A percentile compares a stretch with the other conserved stretches of the same genome.
phyloP scores from a whole-genome alignment of 2,113 vertebrate species.

The Pluvialis apricaria region DNA sequence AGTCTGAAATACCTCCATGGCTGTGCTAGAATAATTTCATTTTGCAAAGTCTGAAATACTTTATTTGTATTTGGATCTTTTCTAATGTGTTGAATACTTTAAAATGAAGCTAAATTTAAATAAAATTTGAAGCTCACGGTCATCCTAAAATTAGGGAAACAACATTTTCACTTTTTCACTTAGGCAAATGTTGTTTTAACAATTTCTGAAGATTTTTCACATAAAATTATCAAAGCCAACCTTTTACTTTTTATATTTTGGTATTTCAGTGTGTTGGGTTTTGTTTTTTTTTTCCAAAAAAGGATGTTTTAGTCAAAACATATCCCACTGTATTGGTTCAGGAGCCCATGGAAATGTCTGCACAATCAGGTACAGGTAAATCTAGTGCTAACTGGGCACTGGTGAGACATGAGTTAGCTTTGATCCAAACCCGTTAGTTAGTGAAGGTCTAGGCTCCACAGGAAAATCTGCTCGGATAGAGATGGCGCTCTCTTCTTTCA shows the following conservation, averaged over 20 bases:
- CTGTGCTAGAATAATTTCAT: neutral
- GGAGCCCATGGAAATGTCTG: neutral
- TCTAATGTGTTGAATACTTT: neutral
- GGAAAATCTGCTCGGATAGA: neutral
- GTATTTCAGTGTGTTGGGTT: neutral
- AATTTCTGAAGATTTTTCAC: neutral
- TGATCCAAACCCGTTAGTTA: neutral
- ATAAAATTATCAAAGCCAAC: neutral
- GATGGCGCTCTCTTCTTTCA: neutral
- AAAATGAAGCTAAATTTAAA: neutral
- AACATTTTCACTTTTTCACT: neutral
- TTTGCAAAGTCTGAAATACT: neutral
- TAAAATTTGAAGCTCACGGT: neutral
- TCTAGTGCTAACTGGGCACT: neutral
- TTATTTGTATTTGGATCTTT: neutral
- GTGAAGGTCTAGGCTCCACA: neutral
- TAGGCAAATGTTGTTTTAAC: neutral
- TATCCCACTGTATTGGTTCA: neutral
- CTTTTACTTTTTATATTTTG: neutral
- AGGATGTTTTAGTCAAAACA: neutral
- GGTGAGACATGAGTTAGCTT: neutral
- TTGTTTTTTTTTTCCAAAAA: neutral
- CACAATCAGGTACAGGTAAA: neutral
- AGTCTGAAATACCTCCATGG: neutral
- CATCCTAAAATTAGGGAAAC: neutral